phyloP scores from a whole-genome alignment of 2,797 vertebrate genomes.

The Tragelaphus oryx region DNA sequence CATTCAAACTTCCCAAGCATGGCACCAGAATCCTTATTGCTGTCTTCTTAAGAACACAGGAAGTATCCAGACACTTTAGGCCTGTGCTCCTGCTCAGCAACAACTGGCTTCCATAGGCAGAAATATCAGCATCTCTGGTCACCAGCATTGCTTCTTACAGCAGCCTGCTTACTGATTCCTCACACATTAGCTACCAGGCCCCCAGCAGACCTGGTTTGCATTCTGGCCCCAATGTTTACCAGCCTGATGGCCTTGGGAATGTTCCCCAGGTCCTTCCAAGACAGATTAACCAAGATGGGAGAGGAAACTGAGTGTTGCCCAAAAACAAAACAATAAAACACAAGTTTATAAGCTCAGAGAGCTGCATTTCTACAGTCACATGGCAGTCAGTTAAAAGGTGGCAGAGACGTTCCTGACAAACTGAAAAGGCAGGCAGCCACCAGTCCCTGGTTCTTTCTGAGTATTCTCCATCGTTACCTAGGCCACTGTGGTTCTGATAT shows the following conservation, averaged over 20 bases:
- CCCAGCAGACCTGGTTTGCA: not conserved
- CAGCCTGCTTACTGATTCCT: not conserved
- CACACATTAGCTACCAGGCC: not conserved
- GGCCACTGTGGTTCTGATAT: not conserved
- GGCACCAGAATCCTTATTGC: not conserved
- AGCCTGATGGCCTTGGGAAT: not conserved
- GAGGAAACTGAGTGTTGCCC: not conserved
- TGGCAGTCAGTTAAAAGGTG: not conserved
- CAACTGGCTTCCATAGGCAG: not conserved
- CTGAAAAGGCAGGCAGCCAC: not conserved
- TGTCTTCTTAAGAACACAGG: not conserved
- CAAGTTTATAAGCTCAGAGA: not conserved
- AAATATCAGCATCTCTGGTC: not conserved
- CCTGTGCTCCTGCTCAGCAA: not conserved
- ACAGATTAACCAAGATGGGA: not conserved
- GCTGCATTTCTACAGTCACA: not conserved
- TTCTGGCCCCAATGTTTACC: not conserved
- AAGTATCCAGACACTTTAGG: not conserved
- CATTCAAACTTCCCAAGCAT: not conserved
- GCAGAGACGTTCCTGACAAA: not conserved
- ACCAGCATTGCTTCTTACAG: not conserved
- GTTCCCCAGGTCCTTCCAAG: not conserved
- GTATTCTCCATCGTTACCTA: not conserved
- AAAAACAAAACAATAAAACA: not conserved
- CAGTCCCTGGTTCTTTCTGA: not conserved